phyloP scores from a whole-genome alignment of 2,888 invertebrate species.

The Thereva unica region DNA sequence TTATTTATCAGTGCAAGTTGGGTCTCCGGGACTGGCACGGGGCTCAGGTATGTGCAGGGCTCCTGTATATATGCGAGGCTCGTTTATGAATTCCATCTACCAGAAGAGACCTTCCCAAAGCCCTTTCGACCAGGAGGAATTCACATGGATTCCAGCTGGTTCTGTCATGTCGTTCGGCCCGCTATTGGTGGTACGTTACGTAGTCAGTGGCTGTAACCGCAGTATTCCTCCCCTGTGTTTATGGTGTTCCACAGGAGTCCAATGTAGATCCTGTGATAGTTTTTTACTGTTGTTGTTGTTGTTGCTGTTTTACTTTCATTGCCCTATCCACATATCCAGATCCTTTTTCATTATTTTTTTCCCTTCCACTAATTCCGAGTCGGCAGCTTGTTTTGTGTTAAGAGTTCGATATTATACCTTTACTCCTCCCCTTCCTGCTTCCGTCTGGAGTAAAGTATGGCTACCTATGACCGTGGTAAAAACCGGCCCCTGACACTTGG shows the following conservation, averaged over 20 bases:
- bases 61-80: conserved; percentile 14
- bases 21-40: background rate
- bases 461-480: no score
- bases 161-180: background rate
- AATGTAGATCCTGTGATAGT: no score
- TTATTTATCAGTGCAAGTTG: conserved; percentile 26
- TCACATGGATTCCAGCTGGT: conserved; percentile 1
- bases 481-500: no score
- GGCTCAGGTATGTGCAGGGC: conserved; percentile 13
- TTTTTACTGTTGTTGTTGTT: background rate
- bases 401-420: conserved; percentile 3
- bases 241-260: no score
- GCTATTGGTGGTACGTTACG: background rate
- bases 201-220: conserved; percentile 5
- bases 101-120: no score
- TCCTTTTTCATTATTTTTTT: no score
- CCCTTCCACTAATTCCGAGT: no score
- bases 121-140: no score
- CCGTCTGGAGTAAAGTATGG: conserved; percentile 5
- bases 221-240: background rate
- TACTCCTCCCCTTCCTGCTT: conserved; percentile 13
- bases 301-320: background rate
- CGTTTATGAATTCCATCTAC: conserved; percentile 14
- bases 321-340: no score
- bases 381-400: no score